Conservation (phyloP, 2,113 vertebrate species). For the Myiozetetes cayanensis region DNA sequence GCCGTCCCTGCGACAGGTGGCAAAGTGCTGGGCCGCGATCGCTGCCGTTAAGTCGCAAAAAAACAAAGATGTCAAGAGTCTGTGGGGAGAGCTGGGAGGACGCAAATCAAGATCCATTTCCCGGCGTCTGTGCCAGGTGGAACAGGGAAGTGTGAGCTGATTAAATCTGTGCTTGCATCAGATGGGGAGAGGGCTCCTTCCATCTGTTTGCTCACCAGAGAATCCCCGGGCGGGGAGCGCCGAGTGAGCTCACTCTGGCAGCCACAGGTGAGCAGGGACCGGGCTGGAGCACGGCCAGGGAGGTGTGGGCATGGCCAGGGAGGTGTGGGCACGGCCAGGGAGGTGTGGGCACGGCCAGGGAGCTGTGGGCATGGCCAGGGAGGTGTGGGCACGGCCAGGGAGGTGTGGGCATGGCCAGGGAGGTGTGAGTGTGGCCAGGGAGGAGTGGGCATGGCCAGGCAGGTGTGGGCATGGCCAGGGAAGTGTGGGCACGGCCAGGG, state of each 20-base stretch:
- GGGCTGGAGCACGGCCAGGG: background rate
- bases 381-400: background rate
- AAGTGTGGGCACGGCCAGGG: background rate
- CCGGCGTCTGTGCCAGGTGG: conserved; percentile 21
- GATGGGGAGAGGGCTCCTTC: conserved; percentile 49
- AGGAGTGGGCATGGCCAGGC: background rate
- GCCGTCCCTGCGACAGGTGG: conserved; percentile 34
- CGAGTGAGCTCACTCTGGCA: background rate
- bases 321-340: background rate
- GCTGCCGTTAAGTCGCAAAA: background rate
- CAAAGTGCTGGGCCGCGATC: background rate
- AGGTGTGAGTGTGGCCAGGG: rapidly evolving
- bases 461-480: background rate
- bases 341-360: background rate
- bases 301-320: rapidly evolving
- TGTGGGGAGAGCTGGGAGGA: background rate
- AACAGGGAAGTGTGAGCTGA: conserved; percentile 31
- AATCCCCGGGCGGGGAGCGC: background rate
- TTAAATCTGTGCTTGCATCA: conserved; percentile 27
- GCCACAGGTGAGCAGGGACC: background rate
- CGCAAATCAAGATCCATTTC: conserved; percentile 50
- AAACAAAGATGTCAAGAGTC: conserved; percentile 57
- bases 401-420: rapidly evolving
- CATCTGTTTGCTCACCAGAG: background rate
- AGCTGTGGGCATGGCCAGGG: too few relatives aligned